phyloP scores from a whole-genome alignment of 2,888 invertebrate species.

The Linyphia triangularis region DNA sequence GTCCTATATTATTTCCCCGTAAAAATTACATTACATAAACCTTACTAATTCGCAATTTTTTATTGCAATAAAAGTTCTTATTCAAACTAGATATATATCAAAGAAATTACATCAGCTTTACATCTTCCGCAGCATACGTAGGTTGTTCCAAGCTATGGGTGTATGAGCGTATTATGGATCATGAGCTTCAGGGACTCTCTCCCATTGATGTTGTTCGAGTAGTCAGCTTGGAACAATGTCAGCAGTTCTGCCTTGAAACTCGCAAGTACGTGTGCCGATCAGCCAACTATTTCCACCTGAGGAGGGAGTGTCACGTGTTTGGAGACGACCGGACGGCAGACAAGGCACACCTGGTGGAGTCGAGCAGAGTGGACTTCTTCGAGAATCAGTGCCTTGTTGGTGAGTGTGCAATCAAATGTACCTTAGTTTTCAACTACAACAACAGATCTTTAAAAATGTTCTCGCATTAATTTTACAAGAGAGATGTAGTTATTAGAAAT shows the following conservation, averaged over 20 bases:
- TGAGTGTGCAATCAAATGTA: slow-evolving; percentile 77
- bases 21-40: too few species aligned
- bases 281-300: slow-evolving; percentile 81
- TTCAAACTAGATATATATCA: too few species aligned
- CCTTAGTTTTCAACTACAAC: too few species aligned
- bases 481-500: too few species aligned
- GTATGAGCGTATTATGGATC: slow-evolving; percentile 82
- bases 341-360: slow-evolving; percentile 80
- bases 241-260: slow-evolving; percentile 81
- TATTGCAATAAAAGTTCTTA: too few species aligned
- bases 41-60: too few species aligned
- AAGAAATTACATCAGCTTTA: too few species aligned
- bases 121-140: slow-evolving; percentile 62
- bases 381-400: slow-evolving; percentile 83
- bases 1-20: too few species aligned
- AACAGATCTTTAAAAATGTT: too few species aligned
- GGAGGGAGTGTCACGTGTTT: slow-evolving; percentile 81
- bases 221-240: slow-evolving; percentile 80
- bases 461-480: too few species aligned
- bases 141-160: slow-evolving; percentile 81
- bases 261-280: slow-evolving; percentile 82
- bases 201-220: slow-evolving; percentile 79
- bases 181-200: slow-evolving; percentile 80
- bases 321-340: slow-evolving; percentile 82
- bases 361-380: slow-evolving; percentile 82